Evolutionary conservation across 2,797 vertebrate species (phyloP).

Genomic region (Paratrypauchen microcephalus): DNA sequence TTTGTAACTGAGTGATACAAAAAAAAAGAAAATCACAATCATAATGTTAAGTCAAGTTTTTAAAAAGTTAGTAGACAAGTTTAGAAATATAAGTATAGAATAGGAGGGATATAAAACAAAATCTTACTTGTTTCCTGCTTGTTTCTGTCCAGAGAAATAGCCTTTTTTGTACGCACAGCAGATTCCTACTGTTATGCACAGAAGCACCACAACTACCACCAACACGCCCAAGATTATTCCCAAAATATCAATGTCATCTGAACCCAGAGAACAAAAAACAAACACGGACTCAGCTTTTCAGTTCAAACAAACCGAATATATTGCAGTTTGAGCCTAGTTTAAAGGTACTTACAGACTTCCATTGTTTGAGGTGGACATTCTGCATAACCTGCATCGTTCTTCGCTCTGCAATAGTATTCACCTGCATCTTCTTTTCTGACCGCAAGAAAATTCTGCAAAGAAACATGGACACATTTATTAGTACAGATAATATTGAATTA

Average conservation of each 20-base stretch:
- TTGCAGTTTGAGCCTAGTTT: background rate
- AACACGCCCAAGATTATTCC: slow-evolving; percentile 90
- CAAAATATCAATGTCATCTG: slow-evolving; percentile 91
- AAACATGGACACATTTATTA: slow-evolving; percentile 10
- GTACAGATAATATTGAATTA: background rate
- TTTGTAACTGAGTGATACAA: slow-evolving; percentile 85
- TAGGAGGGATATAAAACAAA: background rate
- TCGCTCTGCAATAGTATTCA: slow-evolving; percentile 90
- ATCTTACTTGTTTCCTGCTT: slow-evolving; percentile 88
- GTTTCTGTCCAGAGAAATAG: slow-evolving; percentile 86
- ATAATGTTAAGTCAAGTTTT: background rate
- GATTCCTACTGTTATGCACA: slow-evolving; percentile 89
- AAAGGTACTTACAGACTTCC: slow-evolving; percentile 94
- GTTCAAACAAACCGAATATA: background rate
- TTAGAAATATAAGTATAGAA: background rate
- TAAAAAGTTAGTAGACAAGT: background rate
- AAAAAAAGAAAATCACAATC: background rate
- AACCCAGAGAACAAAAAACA: slow-evolving; percentile 12
- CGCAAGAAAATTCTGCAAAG: slow-evolving; percentile 83
- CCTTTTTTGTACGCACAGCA: slow-evolving; percentile 94
- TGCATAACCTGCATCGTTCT: slow-evolving; percentile 87
- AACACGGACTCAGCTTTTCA: background rate
- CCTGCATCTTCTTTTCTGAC: slow-evolving; percentile 92
- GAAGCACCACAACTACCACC: slow-evolving; percentile 87
- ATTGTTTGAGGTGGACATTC: slow-evolving; percentile 87